Evolutionary conservation across 2,888 invertebrate species (phyloP), one percentile per base, ranked within the genome.

Genomic region (Cheilosia impressa): DNA sequence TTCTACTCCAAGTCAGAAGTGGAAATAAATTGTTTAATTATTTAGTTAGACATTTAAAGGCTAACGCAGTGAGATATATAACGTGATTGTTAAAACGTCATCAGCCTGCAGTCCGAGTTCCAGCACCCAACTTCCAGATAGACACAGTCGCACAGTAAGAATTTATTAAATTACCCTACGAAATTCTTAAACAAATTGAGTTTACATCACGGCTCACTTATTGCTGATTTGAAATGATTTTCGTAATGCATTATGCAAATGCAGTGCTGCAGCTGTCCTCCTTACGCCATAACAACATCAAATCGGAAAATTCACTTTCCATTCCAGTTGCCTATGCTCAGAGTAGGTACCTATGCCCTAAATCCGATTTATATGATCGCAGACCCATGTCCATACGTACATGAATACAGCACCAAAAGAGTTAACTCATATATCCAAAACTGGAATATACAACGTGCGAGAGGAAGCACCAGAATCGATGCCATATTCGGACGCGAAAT

Each of bases 191-290:
- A 69, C 58, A 24, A 72, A 62, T 53, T 62, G 43, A 17, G 53
- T 53, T 31, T 43, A 62, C 52, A 52, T 43, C 60, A 43, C 62
- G 43, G 62, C 52, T 57, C 62, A n/a, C 62, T 72, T 62, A 72
- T 47, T 38, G 9, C 60, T 19, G 52, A 43, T 72, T 62, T 62
- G 27, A 24, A 53, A 24, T 34, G 50, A 38, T 34, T 63, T 73
- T 38, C 63, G 55, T 63, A 55, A 73, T 55, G 45, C 55, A 73
- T 55, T 63, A 63, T 47, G 63, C 63, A 45, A 62, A 72, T 62
- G 43, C 31, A 22, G n/a, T 19, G 17, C 66, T 19, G n/a, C n/a
- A 38, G 41, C 53, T 15, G 31, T 45, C 34, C 19, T 22, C 38
- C 13, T 72, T 34, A 53, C 45, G 43, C 31, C 43, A 43, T 55